Base-by-base conservation (phyloP, 2,113 vertebrate genomes). In the Engystomops pustulosus region DNA sequence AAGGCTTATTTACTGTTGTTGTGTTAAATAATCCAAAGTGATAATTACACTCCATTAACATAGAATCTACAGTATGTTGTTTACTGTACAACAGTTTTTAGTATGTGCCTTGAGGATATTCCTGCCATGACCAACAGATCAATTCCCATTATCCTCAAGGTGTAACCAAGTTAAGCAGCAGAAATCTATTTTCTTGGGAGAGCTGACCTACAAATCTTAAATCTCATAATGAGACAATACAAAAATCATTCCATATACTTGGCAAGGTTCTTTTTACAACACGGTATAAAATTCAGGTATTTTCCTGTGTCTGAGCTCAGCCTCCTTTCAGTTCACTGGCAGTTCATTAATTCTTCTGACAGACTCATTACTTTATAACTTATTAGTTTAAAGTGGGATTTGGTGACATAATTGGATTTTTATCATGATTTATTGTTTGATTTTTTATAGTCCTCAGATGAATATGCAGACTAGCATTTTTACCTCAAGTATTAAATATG, bases 341-440 rank as follows among this genome's bases (percentile, higher is more conserved):
- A 78, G 82, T 78, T 84, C 74, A 84, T 84, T 78, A 84, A 78
- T 84, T 84, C 82, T 84, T 84, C 62, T 84, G 82, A 78, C 82
- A 84, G 82, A 78, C 74, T 84, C 82, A 84, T 84, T 84, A 84
- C 74, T 78, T 78, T 84, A 84, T 78, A 84, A 84, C 45, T 84
- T 84, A 84, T 84, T 78, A 78, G 82, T 84, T 84, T 78, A 84
- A 84, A 84, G 82, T 84, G 82, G 82, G 82, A 84, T 78, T 84
- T 84, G 82, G 82, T 84, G 82, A 84, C 82, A 84, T 84, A 84
- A 78, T 84, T 84, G 72, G 62, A 84, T 78, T 84, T 84, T 84
- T 78, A 84, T 77, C 74, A 84, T 84, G 82, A 84, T 84, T 84
- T 84, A 84, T 84, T 78, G 82, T 84, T 78, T 69, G 65, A 78